A percentile compares a stretch with the other conserved stretches of the same genome.
Evolutionary conservation across 2,797 vertebrate species (phyloP).

Genomic region (Vultur gryphus): DNA sequence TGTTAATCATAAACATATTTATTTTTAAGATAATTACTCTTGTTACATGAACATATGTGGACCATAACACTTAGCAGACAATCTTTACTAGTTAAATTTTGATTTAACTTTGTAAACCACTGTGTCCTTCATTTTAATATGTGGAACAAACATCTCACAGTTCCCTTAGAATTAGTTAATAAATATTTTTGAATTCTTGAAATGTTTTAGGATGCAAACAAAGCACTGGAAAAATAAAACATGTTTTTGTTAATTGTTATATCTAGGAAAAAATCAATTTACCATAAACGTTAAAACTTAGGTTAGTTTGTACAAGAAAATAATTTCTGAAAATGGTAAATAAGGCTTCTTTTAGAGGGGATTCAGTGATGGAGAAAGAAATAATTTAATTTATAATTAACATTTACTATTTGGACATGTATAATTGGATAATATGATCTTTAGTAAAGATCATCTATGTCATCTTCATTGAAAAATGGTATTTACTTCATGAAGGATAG

Average conservation of each 20-base stretch:
- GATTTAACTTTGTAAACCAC: slow-evolving; percentile 35
- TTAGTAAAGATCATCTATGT: slow-evolving; percentile 5
- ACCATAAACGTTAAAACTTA: neutral
- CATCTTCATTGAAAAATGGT: slow-evolving; percentile 17
- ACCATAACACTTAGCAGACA: slow-evolving; percentile 56
- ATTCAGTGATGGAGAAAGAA: neutral
- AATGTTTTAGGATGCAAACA: slow-evolving; percentile 49
- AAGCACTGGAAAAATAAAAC: slow-evolving; percentile 32
- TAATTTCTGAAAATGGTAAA: slow-evolving; percentile 3
- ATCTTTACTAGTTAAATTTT: slow-evolving; percentile 13
- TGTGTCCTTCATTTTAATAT: slow-evolving; percentile 59
- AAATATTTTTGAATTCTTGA: slow-evolving; percentile 46
- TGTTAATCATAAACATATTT: slow-evolving; percentile 52
- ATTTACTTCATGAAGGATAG: slow-evolving; percentile 35
- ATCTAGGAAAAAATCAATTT: neutral
- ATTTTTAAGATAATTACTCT: slow-evolving; percentile 50
- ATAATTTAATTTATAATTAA: slow-evolving; percentile 47
- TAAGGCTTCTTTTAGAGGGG: neutral
- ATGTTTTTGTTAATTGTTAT: slow-evolving; percentile 13
- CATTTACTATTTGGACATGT: slow-evolving; percentile 10
- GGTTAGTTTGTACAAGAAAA: neutral
- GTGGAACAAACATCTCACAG: neutral
- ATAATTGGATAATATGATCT: neutral
- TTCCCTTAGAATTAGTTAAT: slow-evolving; percentile 24
- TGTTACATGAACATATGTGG: slow-evolving; percentile 60